Conservation (phyloP, 2,888 invertebrate species). For the Liodrosophila aerea region DNA sequence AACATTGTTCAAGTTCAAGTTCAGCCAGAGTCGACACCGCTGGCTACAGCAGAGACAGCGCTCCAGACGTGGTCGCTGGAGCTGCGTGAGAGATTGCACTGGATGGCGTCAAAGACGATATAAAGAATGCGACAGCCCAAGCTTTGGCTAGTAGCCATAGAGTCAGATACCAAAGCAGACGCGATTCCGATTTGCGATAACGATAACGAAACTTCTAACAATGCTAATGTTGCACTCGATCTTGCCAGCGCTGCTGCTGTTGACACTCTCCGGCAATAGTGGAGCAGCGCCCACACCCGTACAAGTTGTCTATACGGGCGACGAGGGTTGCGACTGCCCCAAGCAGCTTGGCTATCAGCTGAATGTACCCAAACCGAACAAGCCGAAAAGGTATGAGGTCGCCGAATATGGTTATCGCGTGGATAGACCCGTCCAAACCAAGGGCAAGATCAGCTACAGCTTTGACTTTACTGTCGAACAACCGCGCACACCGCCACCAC, state of each 20-base stretch:
- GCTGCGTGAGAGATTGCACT: constrained; percentile 59
- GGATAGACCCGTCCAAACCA: constrained; percentile 67
- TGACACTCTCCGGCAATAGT: constrained; percentile 10
- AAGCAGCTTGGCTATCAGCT: constrained; percentile 70
- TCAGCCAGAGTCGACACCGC: constrained; percentile 33
- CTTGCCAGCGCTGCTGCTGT: constrained; percentile 8
- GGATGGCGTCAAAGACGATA: constrained; percentile 45
- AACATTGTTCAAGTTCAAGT: constrained; percentile 67
- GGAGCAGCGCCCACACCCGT: constrained; percentile 50
- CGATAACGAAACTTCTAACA: background rate
- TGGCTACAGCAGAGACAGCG: constrained; percentile 25
- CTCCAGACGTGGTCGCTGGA: constrained; percentile 54
- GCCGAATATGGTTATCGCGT: constrained; percentile 74
- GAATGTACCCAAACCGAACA: constrained; percentile 63
- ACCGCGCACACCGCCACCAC: constrained; percentile 62
- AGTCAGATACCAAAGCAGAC: constrained; percentile 46
- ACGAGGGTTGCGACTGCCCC: constrained; percentile 76
- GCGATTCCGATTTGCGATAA: constrained; percentile 10
- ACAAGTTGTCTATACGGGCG: constrained; percentile 73
- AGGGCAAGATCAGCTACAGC: constrained; percentile 72
- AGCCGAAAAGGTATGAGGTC: constrained; percentile 34
- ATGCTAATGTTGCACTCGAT: constrained; percentile 32
- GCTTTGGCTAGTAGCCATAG: constrained; percentile 62
- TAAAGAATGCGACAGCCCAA: constrained; percentile 59
- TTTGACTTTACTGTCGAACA: constrained; percentile 80